Evolutionary conservation across 2,113 vertebrate genomes (phyloP), one percentile per base, ranked within the genome.

Genomic region (Antennarius striatus): DNA sequence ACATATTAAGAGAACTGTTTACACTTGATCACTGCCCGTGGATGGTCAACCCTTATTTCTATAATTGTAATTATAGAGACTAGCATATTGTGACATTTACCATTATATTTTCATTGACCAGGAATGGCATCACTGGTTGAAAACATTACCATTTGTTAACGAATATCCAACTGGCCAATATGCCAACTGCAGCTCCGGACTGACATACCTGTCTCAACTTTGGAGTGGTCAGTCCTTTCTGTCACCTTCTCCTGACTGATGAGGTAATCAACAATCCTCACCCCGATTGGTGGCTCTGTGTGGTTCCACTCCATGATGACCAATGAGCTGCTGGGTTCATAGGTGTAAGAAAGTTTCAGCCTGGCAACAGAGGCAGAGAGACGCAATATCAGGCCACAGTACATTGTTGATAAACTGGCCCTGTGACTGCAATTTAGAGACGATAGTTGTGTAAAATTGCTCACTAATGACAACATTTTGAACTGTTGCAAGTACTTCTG

Each of bases 231-330:
- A 63, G 93, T 93, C 65, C 96, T 93, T 83, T 98, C 97, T 0
- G 95, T 97, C 89, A 98, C 95, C 74, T 98, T 99, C 91, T 99
- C 98, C 72, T 99, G 96, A 40, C 96, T 97, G 73, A 99, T 94
- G 84, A 99, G 95, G 83, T 99, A 99, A 89, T 99, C 97, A 0
- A 97, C 95, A 0, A 99, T 94, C 66, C 96, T 93, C 45, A 97
- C 96, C 3, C 98, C 98, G 0, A 99, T 99, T 8, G 96, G 94
- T 2, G 96, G 96, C 81, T 99, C 97, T 0, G 94, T 93, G 84
- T 99, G 97, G 49, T 92, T 95, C 98, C 98, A 99, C 73, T 98
- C 96, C 85, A 99, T 90, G 68, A 98, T 96, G 75, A 99, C 94
- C 62, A 99, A 89, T 6, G 96, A 96, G 90, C 96, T 98, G 91